Conservation (phyloP, 37 sponge, comb jelly and placozoan genomes). For the Axinella damicornis region DNA sequence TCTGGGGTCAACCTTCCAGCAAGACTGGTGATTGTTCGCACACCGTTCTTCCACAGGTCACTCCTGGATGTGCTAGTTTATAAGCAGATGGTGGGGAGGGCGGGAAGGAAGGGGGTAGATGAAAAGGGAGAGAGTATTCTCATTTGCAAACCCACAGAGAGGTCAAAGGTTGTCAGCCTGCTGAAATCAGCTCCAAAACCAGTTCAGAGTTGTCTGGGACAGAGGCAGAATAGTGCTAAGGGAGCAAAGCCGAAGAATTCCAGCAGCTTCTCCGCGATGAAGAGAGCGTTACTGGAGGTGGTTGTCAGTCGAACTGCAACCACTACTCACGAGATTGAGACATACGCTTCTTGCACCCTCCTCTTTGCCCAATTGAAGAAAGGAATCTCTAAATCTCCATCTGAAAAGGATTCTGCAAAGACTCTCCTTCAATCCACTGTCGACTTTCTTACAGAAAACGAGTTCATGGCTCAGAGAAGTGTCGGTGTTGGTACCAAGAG, state of each 20-base stretch:
- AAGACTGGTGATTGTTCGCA: conserved; percentile 92
- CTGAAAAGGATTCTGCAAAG: not conserved
- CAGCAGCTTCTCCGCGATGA: conserved; percentile 63
- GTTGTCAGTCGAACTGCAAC: conserved; percentile 82
- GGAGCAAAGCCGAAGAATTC: not conserved
- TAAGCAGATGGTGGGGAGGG: conserved; percentile 98
- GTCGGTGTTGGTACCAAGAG: too few relatives aligned
- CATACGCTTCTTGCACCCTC: conserved; percentile 86
- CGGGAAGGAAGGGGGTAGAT: conserved; percentile 98
- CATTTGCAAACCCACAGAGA: conserved; percentile 87
- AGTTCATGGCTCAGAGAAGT: conserved; percentile 72
- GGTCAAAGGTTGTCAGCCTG: conserved; percentile 66
- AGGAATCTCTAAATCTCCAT: not conserved
- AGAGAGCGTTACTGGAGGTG: conserved; percentile 95
- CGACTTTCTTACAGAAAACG: conserved; percentile 78
- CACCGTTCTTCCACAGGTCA: conserved; percentile 83
- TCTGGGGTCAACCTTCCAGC: conserved; percentile 99
- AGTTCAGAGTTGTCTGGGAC: conserved; percentile 86
- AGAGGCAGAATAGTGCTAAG: not conserved
- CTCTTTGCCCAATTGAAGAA: conserved; percentile 81
- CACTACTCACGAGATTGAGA: conserved; percentile 45
- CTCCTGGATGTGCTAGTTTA: conserved; percentile 86
- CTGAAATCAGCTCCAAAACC: conserved; percentile 81
- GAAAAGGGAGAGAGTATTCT: conserved; percentile 91
- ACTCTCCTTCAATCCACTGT: conserved; percentile 48